Evolutionary conservation across 2,113 vertebrate species (phyloP), one percentile per base, ranked within the genome.

Genomic region (Semicossyphus pulcher): DNA sequence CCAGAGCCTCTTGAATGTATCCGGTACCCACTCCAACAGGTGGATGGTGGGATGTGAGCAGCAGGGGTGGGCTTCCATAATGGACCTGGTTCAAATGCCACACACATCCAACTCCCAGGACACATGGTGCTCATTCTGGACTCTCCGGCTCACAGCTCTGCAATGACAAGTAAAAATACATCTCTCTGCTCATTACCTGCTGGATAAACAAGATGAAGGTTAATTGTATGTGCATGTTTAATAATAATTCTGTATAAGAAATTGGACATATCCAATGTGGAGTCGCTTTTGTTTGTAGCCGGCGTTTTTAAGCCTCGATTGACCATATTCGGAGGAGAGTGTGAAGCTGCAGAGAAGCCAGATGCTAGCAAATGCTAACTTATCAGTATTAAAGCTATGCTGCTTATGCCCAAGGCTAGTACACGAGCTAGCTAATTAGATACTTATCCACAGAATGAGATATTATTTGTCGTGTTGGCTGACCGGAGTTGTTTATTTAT

Each of bases 31-130:
- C 63, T 75, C 41, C 61, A 71, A 75, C 72, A 81, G 81, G 83
- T 83, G 80, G 49, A 74, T 14, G 36, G 67, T 79, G 71, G 65
- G 72, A 72, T 39, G 63, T 41, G 37, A 76, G 59, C 39, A 26
- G 71, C 9, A 36, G 51, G 51, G 69, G 51, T 32, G 65, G 60
- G 72, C 68, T 52, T 66, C 34, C 1, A 1, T 68, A 81, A 85
- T 83, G 67, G 63, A 74, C 31, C 6, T 10, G 54, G 64, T 76
- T 83, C 47, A 69, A 77, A 65, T 80, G 64, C 52, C 73, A 53
- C 70, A 76, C 57, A 69, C 64, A 52, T 63, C 28, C 25, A 26
- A 65, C 32, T 83, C 71, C 61, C 57, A 23, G 48, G 53, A 56
- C 37, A 25, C 53, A 53, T 3, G 6, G 39, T 25, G 42, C 32